Conservation (phyloP, 2,797 vertebrate genomes). For the Mus caroli region DNA sequence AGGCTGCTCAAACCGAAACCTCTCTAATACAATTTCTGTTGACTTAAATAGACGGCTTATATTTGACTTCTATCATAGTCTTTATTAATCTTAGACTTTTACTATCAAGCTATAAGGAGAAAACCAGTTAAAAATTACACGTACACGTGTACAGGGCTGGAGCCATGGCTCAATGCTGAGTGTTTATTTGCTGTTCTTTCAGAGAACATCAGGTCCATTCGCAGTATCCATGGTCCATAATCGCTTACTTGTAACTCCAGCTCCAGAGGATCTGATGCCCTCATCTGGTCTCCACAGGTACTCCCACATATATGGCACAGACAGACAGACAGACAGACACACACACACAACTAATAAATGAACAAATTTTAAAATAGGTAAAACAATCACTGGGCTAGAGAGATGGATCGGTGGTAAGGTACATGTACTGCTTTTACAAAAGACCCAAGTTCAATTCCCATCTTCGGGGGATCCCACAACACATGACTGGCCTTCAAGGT, state of each 20-base stretch:
- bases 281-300: neutral
- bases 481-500: neutral
- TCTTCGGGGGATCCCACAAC: neutral
- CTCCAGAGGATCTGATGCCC: neutral
- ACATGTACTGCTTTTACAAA: neutral
- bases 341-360: neutral
- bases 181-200: neutral
- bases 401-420: neutral
- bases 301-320: neutral
- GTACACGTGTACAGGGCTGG: neutral
- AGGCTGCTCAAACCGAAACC: neutral
- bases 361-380: neutral
- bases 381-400: neutral
- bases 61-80: neutral
- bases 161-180: neutral
- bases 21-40: neutral
- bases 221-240: neutral
- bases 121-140: neutral
- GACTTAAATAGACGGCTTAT: neutral
- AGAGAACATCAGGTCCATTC: neutral
- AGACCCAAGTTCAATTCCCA: neutral
- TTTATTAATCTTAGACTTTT: neutral
- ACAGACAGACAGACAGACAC: neutral
- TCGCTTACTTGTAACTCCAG: neutral
- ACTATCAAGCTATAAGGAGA: neutral